Conservation (phyloP, 2,888 invertebrate species). For the Pandemis cinnamomeana region DNA sequence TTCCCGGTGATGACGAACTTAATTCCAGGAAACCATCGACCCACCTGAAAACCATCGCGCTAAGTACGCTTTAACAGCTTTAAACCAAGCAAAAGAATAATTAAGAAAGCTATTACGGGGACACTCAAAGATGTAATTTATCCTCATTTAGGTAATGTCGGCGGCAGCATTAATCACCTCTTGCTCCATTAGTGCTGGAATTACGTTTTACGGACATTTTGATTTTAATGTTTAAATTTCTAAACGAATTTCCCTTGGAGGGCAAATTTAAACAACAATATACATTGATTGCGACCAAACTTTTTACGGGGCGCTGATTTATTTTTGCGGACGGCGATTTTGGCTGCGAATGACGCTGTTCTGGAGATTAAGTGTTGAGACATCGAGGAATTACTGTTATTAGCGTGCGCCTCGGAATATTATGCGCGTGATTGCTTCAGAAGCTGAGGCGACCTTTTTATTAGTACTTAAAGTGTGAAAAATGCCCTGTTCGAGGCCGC, state of each 20-base stretch:
- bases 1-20: conserved; percentile 15
- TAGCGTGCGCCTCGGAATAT: neutral
- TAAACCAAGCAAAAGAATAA: conserved; percentile 66
- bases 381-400: conserved; percentile 15
- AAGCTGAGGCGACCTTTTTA: neutral
- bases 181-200: conserved; percentile 72
- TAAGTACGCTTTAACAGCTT: conserved; percentile 57
- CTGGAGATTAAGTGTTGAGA: conserved; percentile 14
- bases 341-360: conserved; percentile 21
- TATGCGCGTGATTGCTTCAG: neutral
- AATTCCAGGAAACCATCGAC: conserved; percentile 13
- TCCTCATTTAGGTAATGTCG: conserved; percentile 80
- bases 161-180: conserved; percentile 73
- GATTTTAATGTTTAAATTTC: conserved; percentile 54
- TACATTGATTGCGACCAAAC: conserved; percentile 38
- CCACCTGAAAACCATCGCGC: conserved; percentile 42
- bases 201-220: conserved; percentile 65
- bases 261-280: conserved; percentile 36
- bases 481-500: too few species aligned
- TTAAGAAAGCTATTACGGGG: conserved; percentile 69
- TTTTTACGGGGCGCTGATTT: conserved; percentile 28
- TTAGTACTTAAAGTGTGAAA: too few species aligned
- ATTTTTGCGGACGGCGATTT: conserved; percentile 11
- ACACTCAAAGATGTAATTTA: conserved; percentile 77
- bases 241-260: conserved; percentile 26